A percentile compares a stretch with the other conserved stretches of the same genome.
phyloP scores from a whole-genome alignment of 2,888 invertebrate species.

The Latrodectus hesperus region DNA sequence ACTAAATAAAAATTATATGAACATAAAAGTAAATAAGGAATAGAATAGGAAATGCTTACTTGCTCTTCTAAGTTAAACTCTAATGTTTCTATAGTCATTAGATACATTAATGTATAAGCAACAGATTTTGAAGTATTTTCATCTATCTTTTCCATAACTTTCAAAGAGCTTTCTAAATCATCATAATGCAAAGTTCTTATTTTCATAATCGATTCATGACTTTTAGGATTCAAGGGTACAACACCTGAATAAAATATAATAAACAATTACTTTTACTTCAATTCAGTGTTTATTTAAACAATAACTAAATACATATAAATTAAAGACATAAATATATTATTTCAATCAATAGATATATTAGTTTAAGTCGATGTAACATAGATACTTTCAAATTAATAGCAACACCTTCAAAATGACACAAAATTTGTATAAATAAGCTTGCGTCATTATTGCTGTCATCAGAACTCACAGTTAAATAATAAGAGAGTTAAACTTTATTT shows the following conservation, averaged over 20 bases:
- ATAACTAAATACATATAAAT: neutral
- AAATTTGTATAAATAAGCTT: too few species aligned
- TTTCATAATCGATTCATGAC: conserved; percentile 84
- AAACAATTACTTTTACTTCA: neutral
- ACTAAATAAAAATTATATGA: too few species aligned
- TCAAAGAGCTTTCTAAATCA: conserved; percentile 83
- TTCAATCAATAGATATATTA: neutral
- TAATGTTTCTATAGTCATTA: conserved; percentile 83
- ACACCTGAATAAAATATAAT: conserved; percentile 78
- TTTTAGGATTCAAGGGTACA: conserved; percentile 84
- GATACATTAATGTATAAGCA: conserved; percentile 86
- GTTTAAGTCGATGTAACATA: too few species aligned
- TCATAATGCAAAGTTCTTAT: conserved; percentile 84
- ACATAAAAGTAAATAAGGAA: too few species aligned
- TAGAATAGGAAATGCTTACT: conserved; percentile 73
- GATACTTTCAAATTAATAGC: too few species aligned
- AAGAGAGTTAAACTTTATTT: too few species aligned
- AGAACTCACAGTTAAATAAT: too few species aligned
- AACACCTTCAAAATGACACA: too few species aligned
- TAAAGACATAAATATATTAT: neutral
- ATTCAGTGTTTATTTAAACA: too few species aligned
- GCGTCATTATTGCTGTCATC: too few species aligned
- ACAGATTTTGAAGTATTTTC: conserved; percentile 81
- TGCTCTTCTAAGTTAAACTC: conserved; percentile 77
- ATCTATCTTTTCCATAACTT: conserved; percentile 81